A percentile compares a stretch with the other conserved stretches of the same genome.
These are phyloP conservation scores for Heterodera filipjevi DNA, from an alignment of 2,888 invertebrate species.

Conservation along the genomic window DNA sequence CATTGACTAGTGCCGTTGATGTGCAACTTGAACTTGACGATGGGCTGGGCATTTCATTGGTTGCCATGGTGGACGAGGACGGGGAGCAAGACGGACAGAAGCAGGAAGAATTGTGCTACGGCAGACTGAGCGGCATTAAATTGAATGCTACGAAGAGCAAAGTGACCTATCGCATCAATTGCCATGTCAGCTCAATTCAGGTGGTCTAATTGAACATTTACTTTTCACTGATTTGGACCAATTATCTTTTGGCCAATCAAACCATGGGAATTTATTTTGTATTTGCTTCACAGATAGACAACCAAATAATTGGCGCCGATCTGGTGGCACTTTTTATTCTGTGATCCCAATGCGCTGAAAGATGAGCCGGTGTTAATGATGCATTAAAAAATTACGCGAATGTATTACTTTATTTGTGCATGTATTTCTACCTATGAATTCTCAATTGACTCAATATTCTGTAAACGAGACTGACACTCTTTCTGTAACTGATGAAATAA, in stretches of 20 bases:
- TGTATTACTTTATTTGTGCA: no score
- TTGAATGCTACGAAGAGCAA: slow-evolving; percentile 77
- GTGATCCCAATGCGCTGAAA: slow-evolving; percentile 69
- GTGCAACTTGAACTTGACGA: slow-evolving; percentile 51
- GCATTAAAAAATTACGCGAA: no score
- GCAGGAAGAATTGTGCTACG: slow-evolving; percentile 65
- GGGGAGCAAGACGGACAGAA: background rate
- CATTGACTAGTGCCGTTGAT: background rate
- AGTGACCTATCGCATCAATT: slow-evolving; percentile 74
- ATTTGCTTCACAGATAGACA: slow-evolving; percentile 81
- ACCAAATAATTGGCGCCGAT: slow-evolving; percentile 83
- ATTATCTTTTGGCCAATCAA: no score
- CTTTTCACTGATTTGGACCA: no score
- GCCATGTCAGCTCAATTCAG: slow-evolving; percentile 80
- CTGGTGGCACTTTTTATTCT: slow-evolving; percentile 83
- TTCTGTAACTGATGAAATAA: background rate
- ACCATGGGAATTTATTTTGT: no score
- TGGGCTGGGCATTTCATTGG: slow-evolving; percentile 67
- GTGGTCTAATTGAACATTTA: slow-evolving; percentile 52
- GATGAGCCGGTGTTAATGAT: slow-evolving; percentile 65
- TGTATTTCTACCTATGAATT: background rate
- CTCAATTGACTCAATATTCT: background rate
- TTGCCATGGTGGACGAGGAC: slow-evolving; percentile 65
- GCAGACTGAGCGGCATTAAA: slow-evolving; percentile 70
- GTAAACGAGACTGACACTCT: background rate